Evolutionary conservation across 2,113 vertebrate genomes (phyloP), one percentile per base, ranked within the genome.

Genomic region (Oncorhynchus clarkii): DNA sequence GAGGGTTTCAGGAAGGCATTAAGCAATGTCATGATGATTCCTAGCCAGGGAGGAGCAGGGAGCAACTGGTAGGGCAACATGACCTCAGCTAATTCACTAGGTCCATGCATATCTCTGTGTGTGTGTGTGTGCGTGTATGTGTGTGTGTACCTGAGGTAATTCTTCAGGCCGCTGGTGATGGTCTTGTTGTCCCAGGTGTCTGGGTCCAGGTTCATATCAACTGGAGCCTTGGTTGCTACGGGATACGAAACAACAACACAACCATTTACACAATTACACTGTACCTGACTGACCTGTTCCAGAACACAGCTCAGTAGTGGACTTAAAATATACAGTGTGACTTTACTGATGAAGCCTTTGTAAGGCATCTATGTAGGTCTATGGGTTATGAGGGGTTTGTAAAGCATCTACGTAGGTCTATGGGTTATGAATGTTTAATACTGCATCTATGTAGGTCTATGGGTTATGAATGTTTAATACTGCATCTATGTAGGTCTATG

Each of bases 151-250:
- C 98, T 98, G 94, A 99, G 95, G 94, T 99, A 99, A 93, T 96
- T 99, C 93, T 99, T 99, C 78, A 99, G 92, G 71, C 96, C 98
- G 0, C 98, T 99, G 71, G 96, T 99, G 86, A 99, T 96, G 1
- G 97, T 99, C 91, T 98, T 99, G 88, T 98, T 99, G 92, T 99
- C 97, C 97, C 97, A 99, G 65, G 94, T 89, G 77, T 98, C 96
- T 72, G 96, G 92, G 88, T 99, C 96, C 86, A 99, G 93, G 87
- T 98, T 96, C 88, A 97, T 93, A 84, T 99, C 96, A 75, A 94
- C 93, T 72, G 96, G 92, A 14, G 96, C 95, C 82, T 96, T 99
- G 54, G 95, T 90, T 31, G 96, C 97, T 98, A 75, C 74, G 69
- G 88, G 83, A 87, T 86, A 81, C 70, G 87, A 67, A 1, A 9